These are phyloP conservation scores for Leptosomus discolor DNA, from an alignment of 2,113 vertebrate genomes.

Conservation along the genomic window DNA sequence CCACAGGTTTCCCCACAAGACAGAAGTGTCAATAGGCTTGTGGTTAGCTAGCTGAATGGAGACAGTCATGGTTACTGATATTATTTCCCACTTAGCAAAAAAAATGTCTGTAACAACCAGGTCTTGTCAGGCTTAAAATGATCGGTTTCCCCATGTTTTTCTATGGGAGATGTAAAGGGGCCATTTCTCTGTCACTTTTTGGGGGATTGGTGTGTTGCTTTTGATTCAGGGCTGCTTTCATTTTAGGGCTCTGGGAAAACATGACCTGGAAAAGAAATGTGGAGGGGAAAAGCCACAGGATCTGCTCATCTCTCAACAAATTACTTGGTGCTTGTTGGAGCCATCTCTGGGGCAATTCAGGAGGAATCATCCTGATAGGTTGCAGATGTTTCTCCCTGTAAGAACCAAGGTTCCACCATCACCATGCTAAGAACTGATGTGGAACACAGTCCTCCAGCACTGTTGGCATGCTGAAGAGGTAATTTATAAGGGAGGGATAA, in stretches of 20 bases:
- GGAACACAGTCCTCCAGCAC: not conserved
- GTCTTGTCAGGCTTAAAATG: not conserved
- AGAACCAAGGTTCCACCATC: not conserved
- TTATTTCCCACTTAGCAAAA: not conserved
- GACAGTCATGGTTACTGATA: not conserved
- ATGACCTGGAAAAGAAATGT: not conserved
- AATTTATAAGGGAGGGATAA: not conserved
- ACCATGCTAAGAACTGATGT: not conserved
- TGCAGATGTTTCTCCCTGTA: not conserved
- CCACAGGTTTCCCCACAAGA: not conserved
- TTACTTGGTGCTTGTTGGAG: not conserved
- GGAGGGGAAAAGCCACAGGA: not conserved
- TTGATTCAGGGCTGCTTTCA: not conserved
- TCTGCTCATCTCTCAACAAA: not conserved
- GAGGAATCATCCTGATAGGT: not conserved
- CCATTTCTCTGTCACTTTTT: not conserved
- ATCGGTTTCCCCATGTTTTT: not conserved
- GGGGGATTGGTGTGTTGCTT: not conserved
- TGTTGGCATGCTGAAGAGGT: not conserved
- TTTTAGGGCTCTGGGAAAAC: not conserved
- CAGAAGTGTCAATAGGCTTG: not conserved
- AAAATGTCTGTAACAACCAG: accelerated
- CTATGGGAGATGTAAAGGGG: not conserved
- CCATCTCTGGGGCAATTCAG: not conserved
- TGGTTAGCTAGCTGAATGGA: not conserved